Evolutionary conservation across 1,140 invertebrate genomes (phyloP), one percentile per base, ranked within the genome.

Genomic region (Chymomyza costata): DNA sequence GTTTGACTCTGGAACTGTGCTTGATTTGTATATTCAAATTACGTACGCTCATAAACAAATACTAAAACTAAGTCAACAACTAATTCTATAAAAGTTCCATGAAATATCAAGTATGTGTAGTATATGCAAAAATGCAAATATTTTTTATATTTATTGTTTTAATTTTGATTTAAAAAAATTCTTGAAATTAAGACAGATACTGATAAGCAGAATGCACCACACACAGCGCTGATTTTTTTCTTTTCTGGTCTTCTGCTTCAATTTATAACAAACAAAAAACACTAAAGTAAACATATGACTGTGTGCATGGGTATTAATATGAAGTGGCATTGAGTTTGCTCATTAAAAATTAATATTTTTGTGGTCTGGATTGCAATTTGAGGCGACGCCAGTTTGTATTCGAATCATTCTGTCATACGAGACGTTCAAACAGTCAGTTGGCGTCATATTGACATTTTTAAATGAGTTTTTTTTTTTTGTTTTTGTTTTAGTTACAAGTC

Each of bases 401-500:
- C n/a, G n/a, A n/a, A n/a, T n/a, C n/a, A 38, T 45, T 39, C 41
- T 53, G 8, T 56, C 28, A 18, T 5, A 5, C 21, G 21, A 25
- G 21, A 3, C 21, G 3, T 5, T 25, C 21, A 8, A 25, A 3
- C 35, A 35, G 34, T 37, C n/a, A n/a, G n/a, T n/a, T n/a, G n/a
- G 15, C 5, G 11, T 39, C 37, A 50, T 40, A 76, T 76, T 76
- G 63, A 58, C 66, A 71, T 71, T 76, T 63, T 66, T 59, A 78
- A 76, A 80, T 78, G 54, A 76, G 59, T 71, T 55, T 56, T 63
- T 51, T n/a, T n/a, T n/a, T n/a, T n/a, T n/a, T n/a, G n/a, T n/a
- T n/a, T n/a, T n/a, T n/a, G n/a, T n/a, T n/a, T n/a, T n/a, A n/a
- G 65, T 45, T 44, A 43, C 51, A 49, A 49, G 46, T 73, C 64